Percentiles rank a stretch among this genome's conserved stretches.
Conservation (phyloP, 2,797 vertebrate species). For the Acanthiza pusilla region DNA sequence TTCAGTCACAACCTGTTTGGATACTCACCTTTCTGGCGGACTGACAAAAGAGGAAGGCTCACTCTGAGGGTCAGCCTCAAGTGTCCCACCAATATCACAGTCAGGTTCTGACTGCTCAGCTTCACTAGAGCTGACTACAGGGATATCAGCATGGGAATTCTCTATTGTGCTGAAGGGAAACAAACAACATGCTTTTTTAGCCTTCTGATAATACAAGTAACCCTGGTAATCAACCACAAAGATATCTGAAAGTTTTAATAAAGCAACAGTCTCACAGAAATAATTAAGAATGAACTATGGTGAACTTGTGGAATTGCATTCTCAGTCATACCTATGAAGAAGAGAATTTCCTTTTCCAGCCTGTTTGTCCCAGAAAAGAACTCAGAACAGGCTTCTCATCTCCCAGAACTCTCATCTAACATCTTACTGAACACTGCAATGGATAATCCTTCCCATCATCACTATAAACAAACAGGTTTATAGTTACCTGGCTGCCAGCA, state of each 20-base stretch:
- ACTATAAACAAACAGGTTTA: not conserved
- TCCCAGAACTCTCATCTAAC: not conserved
- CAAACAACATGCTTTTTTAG: slow-evolving; percentile 85
- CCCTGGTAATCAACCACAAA: not conserved
- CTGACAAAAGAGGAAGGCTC: slow-evolving; percentile 84
- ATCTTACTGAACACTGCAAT: not conserved
- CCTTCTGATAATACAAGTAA: slow-evolving; percentile 52
- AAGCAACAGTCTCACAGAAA: not conserved
- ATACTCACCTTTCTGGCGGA: slow-evolving; percentile 85
- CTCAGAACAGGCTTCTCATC: not conserved
- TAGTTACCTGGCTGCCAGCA: not conserved
- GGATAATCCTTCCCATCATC: not conserved
- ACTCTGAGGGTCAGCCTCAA: slow-evolving; percentile 79
- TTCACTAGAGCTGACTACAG: slow-evolving; percentile 84
- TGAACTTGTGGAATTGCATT: not conserved
- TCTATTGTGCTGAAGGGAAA: slow-evolving; percentile 88
- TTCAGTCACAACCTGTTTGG: slow-evolving; percentile 35
- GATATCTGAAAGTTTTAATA: not conserved
- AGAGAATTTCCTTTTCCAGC: not conserved
- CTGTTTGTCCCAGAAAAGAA: not conserved
- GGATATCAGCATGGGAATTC: slow-evolving; percentile 78
- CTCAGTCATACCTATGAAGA: not conserved
- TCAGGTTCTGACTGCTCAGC: slow-evolving; percentile 80
- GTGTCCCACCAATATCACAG: slow-evolving; percentile 78
- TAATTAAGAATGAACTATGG: not conserved